Conservation (phyloP, 2,888 invertebrate species). For the Lepeophtheirus nordmannii region DNA sequence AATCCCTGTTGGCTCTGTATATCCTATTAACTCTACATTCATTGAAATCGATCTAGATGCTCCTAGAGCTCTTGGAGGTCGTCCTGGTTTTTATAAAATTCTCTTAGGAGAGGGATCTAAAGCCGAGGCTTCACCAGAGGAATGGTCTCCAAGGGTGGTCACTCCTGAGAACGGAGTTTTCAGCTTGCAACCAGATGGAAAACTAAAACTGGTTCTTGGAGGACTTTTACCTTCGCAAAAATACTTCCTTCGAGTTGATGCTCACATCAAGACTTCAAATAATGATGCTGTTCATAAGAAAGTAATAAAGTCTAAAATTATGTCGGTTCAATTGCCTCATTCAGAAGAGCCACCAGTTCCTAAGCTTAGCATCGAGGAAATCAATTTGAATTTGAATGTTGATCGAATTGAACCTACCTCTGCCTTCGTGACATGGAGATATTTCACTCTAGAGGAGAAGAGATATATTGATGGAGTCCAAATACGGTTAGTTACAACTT, state of each 20-base stretch:
- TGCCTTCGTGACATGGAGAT: slow-evolving; percentile 63
- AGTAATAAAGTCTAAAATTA: background rate
- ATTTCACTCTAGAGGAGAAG: slow-evolving; percentile 59
- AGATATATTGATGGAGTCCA: slow-evolving; percentile 75
- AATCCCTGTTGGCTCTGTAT: background rate
- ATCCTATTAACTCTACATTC: slow-evolving; percentile 8
- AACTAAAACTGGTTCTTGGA: background rate
- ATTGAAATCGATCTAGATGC: background rate
- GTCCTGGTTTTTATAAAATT: slow-evolving; percentile 3
- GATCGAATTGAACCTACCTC: slow-evolving; percentile 30
- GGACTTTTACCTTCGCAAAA: background rate
- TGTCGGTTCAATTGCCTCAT: background rate
- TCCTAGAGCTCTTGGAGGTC: slow-evolving; percentile 11
- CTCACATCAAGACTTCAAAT: background rate
- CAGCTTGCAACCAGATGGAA: background rate
- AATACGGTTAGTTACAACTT: slow-evolving; percentile 47
- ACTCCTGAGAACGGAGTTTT: background rate
- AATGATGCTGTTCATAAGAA: background rate
- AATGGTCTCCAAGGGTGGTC: slow-evolving; percentile 3
- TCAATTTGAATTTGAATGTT: slow-evolving; percentile 2
- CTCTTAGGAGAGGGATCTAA: slow-evolving; percentile 1
- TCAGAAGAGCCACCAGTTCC: background rate
- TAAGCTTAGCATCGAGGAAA: background rate
- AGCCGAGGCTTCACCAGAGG: background rate
- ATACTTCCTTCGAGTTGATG: slow-evolving; percentile 16